phyloP scores from a whole-genome alignment of 2,797 vertebrate species.

The Lagodon rhomboides region DNA sequence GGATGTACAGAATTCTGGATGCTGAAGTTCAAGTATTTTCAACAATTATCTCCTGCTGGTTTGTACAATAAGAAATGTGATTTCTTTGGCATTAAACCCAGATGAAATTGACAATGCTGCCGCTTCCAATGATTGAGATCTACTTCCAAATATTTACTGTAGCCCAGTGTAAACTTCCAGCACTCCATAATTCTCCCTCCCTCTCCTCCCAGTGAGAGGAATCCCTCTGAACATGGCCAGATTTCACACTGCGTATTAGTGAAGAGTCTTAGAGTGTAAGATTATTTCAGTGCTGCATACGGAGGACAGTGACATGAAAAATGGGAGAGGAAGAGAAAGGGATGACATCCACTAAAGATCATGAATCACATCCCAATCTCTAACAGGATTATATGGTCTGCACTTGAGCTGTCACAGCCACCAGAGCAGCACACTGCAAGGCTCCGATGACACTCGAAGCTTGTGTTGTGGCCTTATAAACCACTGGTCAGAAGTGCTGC shows the following conservation, averaged over 20 bases:
- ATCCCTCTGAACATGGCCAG: constrained; percentile 19
- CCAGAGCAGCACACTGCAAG: constrained; percentile 3
- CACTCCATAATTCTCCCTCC: background rate
- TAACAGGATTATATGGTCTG: constrained; percentile 64
- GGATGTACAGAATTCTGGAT: background rate
- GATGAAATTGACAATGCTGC: background rate
- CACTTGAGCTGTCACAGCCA: constrained; percentile 37
- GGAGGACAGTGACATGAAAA: constrained; percentile 50
- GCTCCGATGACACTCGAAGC: background rate
- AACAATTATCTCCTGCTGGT: background rate
- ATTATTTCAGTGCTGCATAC: constrained; percentile 48
- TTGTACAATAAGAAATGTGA: background rate
- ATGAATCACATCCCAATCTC: constrained; percentile 52
- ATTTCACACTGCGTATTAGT: constrained; percentile 58
- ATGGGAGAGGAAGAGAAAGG: constrained; percentile 51
- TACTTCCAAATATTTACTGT: background rate
- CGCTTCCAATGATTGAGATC: background rate
- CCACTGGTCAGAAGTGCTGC: constrained; percentile 10
- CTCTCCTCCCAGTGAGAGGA: background rate
- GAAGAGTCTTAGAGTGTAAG: constrained; percentile 40
- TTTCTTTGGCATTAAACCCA: background rate
- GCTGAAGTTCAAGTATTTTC: background rate
- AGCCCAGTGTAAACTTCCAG: background rate
- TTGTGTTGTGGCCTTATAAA: constrained; percentile 1
- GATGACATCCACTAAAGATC: constrained; percentile 56